Base-by-base conservation (phyloP, 2,888 invertebrate species). In the Dolomedes plantarius region DNA sequence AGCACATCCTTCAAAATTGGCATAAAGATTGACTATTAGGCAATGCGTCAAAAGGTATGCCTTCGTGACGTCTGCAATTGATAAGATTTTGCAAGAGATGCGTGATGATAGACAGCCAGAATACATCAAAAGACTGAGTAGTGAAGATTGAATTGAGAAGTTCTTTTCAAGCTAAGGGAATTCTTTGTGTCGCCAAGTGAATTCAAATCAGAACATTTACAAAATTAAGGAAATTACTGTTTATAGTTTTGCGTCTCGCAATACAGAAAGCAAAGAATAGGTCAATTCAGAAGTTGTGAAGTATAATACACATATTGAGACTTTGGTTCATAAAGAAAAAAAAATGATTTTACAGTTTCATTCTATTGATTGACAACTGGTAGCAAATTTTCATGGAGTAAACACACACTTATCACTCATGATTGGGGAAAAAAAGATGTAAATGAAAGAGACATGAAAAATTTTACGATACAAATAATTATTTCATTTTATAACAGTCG, bases 21-120 rank as follows among this genome's bases (percentile, higher is more conserved):
- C 46, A 69, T 32, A 39, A 73, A 82, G 65, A 83, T 83, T 65
- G 76, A 72, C 76, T 83, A 76, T 83, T 83, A 72, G 41, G 82
- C 82, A 83, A 83, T 39, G 27, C 41, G 16, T 23, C 36, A 68
- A 74, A 74, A 74, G 74, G 64, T 74, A 16, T 50, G 64, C 62
- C n/a, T 74, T 64, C 56, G 62, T 56, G 62, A 64, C 50, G 23
- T 1, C 67, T 32, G 32, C 67, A 16, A 56, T 56, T 19, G 56
- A 56, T 56, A 56, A 56, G 7, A 56, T 56, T 56, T 56, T 56
- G 68, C 16, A 68, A 68, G 7, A 23, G 68, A n/a, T 65, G 31
- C 31, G 31, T 23, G 6, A 11, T 68, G 68, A 68, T 39, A n/a
- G 68, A 68, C 68, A 68, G 56, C 23, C 23, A 23, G 23, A 56